Conservation (phyloP, 64 coral and sea anemone species). For the Catalaphyllia jardinei region DNA sequence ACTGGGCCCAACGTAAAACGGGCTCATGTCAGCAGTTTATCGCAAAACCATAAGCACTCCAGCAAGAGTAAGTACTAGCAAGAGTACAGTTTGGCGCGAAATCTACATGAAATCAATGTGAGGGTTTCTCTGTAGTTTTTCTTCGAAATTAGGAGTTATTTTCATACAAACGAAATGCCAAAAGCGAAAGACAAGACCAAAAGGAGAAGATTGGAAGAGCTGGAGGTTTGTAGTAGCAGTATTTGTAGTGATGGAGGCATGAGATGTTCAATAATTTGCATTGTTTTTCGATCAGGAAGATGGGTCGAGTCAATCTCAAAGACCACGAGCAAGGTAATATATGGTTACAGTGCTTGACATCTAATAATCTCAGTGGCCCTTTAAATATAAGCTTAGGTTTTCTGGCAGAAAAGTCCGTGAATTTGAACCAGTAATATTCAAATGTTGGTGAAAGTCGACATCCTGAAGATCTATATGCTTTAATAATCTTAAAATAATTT, state of each 20-base stretch:
- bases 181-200: conserved; percentile 57
- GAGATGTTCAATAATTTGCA: background rate
- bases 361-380: no score
- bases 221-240: conserved; percentile 35
- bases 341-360: no score
- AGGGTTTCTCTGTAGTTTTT: no score
- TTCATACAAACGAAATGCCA: conserved; percentile 36
- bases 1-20: background rate
- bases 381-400: no score
- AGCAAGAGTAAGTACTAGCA: no score
- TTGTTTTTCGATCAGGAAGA: conserved; percentile 37
- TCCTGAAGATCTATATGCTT: no score
- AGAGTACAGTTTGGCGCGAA: conserved; percentile 34
- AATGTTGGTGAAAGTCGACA: no score
- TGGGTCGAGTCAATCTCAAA: background rate
- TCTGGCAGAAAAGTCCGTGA: no score
- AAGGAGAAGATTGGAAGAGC: conserved; percentile 24
- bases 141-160: background rate
- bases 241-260: background rate
- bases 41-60: background rate
- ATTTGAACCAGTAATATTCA: no score
- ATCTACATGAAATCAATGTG: background rate
- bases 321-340: background rate
- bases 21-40: conserved; percentile 20
- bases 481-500: no score